Evolutionary conservation across 2,113 vertebrate species (phyloP), one percentile per base, ranked within the genome.

Genomic region (Sapayoa aenigma): DNA sequence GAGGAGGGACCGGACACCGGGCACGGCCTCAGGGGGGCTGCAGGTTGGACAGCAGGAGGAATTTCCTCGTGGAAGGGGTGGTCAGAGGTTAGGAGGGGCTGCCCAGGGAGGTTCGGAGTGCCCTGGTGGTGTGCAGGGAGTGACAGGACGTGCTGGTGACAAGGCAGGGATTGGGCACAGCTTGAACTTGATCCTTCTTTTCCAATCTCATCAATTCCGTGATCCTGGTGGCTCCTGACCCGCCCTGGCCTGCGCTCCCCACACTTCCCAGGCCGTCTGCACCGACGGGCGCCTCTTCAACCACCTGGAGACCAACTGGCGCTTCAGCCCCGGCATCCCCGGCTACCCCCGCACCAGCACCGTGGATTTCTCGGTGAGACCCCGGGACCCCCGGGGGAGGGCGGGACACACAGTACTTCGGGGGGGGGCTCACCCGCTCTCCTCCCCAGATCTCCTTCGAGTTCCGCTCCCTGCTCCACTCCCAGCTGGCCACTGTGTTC

Each of bases 391-490:
- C 5, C 9, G 58, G 5, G 53, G 22, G 14, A 27, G 14, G 21
- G 39, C n/a, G 11, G 18, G 24, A 37, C 59, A 39, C 14, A 25
- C 2, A 5, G 16, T 33, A 20, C 55, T 12, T 6, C 3, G n/a
- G n/a, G n/a, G n/a, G n/a, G 5, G 15, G 23, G 1, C 19, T 49
- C 24, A 42, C 59, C 0, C 1, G 3, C 27, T 21, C 49, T 30
- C 28, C 35, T 12, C 15, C 28, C 2, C 98, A 99, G 99, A 99
- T 99, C 95, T 99, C 99, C 93, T 99, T 99, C 42, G 99, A 99
- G 97, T 99, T 99, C 91, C 99, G 99, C 71, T 99, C 99, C 18
- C 96, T 99, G 97, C 98, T 99, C 77, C 99, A 99, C 98, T 99
- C 99, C 52, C 98, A 99, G 97, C 94, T 99, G 95, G 98, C 99